Base-by-base conservation (phyloP, 2,113 vertebrate genomes). In the Echinops telfairi region DNA sequence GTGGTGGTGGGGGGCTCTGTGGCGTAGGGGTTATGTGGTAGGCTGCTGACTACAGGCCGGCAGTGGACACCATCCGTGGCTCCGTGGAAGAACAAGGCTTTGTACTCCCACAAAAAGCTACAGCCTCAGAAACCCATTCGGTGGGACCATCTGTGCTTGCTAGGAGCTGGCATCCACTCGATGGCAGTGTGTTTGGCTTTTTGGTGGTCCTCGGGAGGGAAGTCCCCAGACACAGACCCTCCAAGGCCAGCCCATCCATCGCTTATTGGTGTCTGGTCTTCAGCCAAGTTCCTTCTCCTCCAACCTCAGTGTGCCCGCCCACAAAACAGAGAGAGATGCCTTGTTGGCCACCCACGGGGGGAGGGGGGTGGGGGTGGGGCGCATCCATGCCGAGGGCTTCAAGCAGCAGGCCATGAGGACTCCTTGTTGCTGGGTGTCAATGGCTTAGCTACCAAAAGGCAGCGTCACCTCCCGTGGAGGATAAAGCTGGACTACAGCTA, bases 371-470 rank as follows among this genome's bases (percentile, higher is more conserved):
- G n/a, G n/a, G n/a, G n/a, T n/a, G n/a, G n/a, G n/a, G n/a, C n/a
- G n/a, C n/a, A n/a, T 57, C 25, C 12, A 9, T 25, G n/a, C 15
- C 4, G 31, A 60, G 1, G 38, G 70, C 3, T 19, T 3, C 88
- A 5, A 58, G 73, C 20, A 7, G 57, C 57, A 57, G 9, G 14
- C 58, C 1, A 0, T 1, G 0, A 20, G 40, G 6, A 9, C 16
- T 22, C 0, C 2, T 81, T 1, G 3, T 9, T 1, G 36, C 31
- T 23, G 0, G 8, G 5, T 1, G 1, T 0, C 0, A 6, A 4
- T 31, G 2, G 1, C 64, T 68, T 7, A 11, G 20, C 16, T 8
- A 31, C 31, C 58, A 0, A 1, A 3, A 4, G 58, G 7, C 31
- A 23, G 25, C 1, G 6, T 79, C 43, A 31, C 3, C 78, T 22